These are phyloP conservation scores for Xenopus petersii DNA, from an alignment of 2,797 vertebrate genomes.

Conservation along the genomic window DNA sequence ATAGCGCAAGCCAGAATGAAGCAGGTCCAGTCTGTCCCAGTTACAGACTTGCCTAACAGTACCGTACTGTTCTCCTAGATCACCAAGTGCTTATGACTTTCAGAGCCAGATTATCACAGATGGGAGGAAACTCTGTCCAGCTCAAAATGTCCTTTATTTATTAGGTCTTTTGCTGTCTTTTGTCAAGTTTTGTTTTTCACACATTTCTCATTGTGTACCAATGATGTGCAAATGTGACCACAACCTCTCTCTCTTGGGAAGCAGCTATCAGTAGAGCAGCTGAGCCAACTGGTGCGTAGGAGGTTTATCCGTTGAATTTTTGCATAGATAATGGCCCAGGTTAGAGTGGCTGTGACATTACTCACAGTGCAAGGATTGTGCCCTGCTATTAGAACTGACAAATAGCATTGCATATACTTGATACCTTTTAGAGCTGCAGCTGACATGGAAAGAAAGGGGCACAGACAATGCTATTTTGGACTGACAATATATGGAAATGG, in stretches of 20 bases:
- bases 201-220: not conserved
- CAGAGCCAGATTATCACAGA: not conserved
- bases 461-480: no score
- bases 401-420: no score
- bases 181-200: not conserved
- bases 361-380: no score
- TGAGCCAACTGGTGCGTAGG: not conserved
- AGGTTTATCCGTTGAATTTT: not conserved
- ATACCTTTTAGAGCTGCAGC: no score
- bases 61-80: not conserved
- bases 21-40: no score
- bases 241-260: not conserved
- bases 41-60: no score
- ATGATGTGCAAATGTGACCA: slow-evolving; percentile 2
- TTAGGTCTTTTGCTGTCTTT: not conserved
- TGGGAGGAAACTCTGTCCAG: not conserved
- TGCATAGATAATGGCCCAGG: not conserved
- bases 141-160: no score
- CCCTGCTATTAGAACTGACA: no score
- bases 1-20: no score
- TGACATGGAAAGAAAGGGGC: no score
- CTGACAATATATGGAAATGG: no score
- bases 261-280: not conserved
- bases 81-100: not conserved
- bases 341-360: no score